These are phyloP conservation scores for Esox masquinongy DNA, from an alignment of 2,797 vertebrate species.

Conservation along the genomic window DNA sequence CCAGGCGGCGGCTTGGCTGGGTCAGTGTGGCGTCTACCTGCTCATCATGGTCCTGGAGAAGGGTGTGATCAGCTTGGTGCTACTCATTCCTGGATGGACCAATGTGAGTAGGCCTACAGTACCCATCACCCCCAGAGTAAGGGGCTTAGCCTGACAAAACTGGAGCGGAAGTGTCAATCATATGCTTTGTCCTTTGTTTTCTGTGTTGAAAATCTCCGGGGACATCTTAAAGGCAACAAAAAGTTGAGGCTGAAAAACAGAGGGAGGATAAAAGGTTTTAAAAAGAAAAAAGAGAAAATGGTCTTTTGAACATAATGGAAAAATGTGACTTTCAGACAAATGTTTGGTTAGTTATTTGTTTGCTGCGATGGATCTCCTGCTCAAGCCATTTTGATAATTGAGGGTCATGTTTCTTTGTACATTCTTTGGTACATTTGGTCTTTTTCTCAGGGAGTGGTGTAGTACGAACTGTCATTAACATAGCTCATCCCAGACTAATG, in stretches of 20 bases:
- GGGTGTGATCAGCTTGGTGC: slow-evolving; percentile 69
- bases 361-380: slow-evolving; percentile 7
- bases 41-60: slow-evolving; percentile 83
- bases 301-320: slow-evolving; percentile 12
- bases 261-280: not conserved
- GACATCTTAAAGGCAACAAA: slow-evolving; percentile 8
- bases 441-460: not conserved
- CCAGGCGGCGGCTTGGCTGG: slow-evolving; percentile 74
- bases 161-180: not conserved
- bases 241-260: slow-evolving; percentile 7
- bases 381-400: not conserved
- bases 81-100: slow-evolving; percentile 79
- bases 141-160: not conserved
- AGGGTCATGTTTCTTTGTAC: slow-evolving; percentile 17
- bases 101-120: slow-evolving; percentile 59
- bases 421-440: not conserved
- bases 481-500: not conserved
- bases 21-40: slow-evolving; percentile 79
- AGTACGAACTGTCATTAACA: slow-evolving; percentile 1
- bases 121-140: not conserved
- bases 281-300: not conserved
- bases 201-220: not conserved
- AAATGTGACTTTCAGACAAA: not conserved
- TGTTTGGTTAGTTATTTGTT: slow-evolving; percentile 15
- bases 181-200: not conserved